These are phyloP conservation scores for Phalacrocorax pelagicus DNA, from an alignment of 2,113 vertebrate species.

Conservation along the genomic window DNA sequence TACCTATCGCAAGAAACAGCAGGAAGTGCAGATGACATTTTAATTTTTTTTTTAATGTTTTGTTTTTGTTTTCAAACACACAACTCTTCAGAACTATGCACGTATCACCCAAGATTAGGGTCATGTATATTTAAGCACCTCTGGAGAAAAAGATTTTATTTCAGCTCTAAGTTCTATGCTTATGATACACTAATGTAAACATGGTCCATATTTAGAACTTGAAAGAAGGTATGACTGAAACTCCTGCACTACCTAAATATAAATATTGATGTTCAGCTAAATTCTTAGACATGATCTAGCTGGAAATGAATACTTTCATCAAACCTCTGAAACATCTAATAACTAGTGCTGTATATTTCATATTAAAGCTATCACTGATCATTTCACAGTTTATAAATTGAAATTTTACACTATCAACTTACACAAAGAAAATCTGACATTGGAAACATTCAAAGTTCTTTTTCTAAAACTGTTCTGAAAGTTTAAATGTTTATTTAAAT, in stretches of 20 bases:
- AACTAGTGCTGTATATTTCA: slow-evolving; percentile 25
- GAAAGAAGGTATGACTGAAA: slow-evolving; percentile 65
- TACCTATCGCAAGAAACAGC: neutral
- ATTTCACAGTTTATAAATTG: slow-evolving; percentile 51
- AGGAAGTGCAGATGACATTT: neutral
- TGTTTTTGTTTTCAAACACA: neutral
- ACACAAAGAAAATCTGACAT: slow-evolving; percentile 32
- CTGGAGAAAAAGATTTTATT: slow-evolving; percentile 34
- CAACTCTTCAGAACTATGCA: neutral
- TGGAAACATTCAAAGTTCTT: neutral
- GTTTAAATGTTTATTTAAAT: slow-evolving; percentile 9
- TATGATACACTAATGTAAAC: slow-evolving; percentile 65
- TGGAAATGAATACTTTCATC: slow-evolving; percentile 47
- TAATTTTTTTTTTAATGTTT: neutral
- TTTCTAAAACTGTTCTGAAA: neutral
- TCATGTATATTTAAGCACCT: slow-evolving; percentile 5
- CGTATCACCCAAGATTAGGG: neutral
- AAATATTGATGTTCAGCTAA: slow-evolving; percentile 72
- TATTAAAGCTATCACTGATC: slow-evolving; percentile 23
- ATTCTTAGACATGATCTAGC: slow-evolving; percentile 69
- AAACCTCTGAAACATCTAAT: slow-evolving; percentile 29
- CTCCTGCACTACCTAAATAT: slow-evolving; percentile 59
- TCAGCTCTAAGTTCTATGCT: slow-evolving; percentile 19
- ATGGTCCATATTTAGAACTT: slow-evolving; percentile 49
- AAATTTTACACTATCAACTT: slow-evolving; percentile 30